These are phyloP conservation scores for Leucozona laternaria DNA, from an alignment of 2,888 invertebrate genomes.

Conservation along the genomic window DNA sequence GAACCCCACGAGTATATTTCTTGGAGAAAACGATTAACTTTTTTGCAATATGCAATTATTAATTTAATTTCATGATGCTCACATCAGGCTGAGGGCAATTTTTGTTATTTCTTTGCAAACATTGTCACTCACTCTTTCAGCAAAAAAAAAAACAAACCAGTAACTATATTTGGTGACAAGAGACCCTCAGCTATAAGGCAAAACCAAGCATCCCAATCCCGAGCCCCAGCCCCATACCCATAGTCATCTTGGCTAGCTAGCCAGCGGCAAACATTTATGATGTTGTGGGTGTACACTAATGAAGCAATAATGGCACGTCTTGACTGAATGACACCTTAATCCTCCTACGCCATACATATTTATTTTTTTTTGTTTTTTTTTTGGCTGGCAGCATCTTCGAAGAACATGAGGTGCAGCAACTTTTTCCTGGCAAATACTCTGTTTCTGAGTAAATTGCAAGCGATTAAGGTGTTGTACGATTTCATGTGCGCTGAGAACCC, in stretches of 20 bases:
- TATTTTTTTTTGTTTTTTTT: background rate
- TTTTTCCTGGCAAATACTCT: background rate
- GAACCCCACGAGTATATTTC: background rate
- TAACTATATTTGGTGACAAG: slow-evolving; percentile 43
- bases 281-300: slow-evolving; percentile 79
- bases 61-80: slow-evolving; percentile 33
- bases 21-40: slow-evolving; percentile 10
- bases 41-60: slow-evolving; percentile 28
- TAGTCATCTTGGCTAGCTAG: background rate
- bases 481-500: background rate
- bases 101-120: background rate
- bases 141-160: background rate
- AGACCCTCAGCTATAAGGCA: slow-evolving; percentile 6
- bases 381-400: slow-evolving; percentile 2
- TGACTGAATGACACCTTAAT: slow-evolving; percentile 66
- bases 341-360: slow-evolving; percentile 55
- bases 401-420: slow-evolving; percentile 49
- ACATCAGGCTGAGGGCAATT: background rate
- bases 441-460: slow-evolving; percentile 48
- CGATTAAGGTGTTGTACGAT: slow-evolving; percentile 26
- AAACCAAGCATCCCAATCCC: background rate
- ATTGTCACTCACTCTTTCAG: slow-evolving; percentile 15
- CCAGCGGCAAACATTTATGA: slow-evolving; percentile 34
- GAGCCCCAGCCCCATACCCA: too few relatives aligned
- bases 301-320: slow-evolving; percentile 83